Evolutionary conservation across 1,140 invertebrate genomes (phyloP), one percentile per base, ranked within the genome.

Genomic region (Mylabris phalerata): DNA sequence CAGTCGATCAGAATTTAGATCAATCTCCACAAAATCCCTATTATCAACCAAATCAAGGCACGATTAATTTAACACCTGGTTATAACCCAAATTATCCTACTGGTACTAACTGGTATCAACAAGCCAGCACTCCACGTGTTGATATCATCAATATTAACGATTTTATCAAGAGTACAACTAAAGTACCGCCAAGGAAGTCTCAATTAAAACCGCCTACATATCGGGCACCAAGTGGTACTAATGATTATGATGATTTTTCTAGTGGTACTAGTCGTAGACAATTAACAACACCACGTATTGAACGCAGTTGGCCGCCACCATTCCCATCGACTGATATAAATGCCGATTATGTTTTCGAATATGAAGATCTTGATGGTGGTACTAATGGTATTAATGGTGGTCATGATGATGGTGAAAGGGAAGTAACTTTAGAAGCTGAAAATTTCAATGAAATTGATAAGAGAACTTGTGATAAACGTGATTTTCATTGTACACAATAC

Each of bases 281-380:
- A 44, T 10, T 41, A 0, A 55, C 50, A 27, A 46, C 42, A 39
- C 46, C 32, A 32, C 50, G 41, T 39, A 42, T 58, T 24, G 57
- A 64, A 27, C 52, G 43, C 43, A 52, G 40, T 41, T 68, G 67
- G 67, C 61, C 73, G 41, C 69, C 74, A 55, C 59, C 67, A 44
- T 42, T 66, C 65, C 60, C 71, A 47, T 56, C 68, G 41, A 67
- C 69, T 25, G 64, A 68, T 50, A 81, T 77, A 76, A 85, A 69
- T 84, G 84, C 68, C 73, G 79, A 41, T 44, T 73, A 73, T 48
- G 61, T 66, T 25, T 72, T 71, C 48, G 69, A 69, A 24, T 62
- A 68, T 24, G 63, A 69, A 39, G 65, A 73, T 59, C 4, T 32
- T 3, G 32, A 32, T 32, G 32, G 7, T 32, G 32, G 32, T 4